A percentile compares a stretch with the other conserved stretches of the same genome.
phyloP scores from a whole-genome alignment of 2,888 invertebrate genomes.

The Chrysolina haemoptera region DNA sequence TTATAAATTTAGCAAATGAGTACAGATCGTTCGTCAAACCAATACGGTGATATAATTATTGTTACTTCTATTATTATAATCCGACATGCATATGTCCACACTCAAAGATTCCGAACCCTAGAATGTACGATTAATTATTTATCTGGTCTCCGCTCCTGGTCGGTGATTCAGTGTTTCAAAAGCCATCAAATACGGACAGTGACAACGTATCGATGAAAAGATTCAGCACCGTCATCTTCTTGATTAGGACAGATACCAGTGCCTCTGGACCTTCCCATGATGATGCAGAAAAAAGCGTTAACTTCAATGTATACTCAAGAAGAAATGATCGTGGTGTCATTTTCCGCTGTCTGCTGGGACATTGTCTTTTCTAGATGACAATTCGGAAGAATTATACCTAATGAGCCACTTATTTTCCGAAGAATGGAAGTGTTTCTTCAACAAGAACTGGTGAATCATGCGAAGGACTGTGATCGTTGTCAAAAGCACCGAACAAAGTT shows the following conservation, averaged over 20 bases:
- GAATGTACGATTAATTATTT: too few relatives aligned
- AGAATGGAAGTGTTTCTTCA: constrained; percentile 20
- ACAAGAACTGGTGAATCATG: too few relatives aligned
- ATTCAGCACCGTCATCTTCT: constrained; percentile 67
- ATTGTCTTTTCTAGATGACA: constrained; percentile 52
- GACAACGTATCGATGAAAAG: constrained; percentile 66
- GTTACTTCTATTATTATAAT: too few relatives aligned
- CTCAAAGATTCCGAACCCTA: too few relatives aligned
- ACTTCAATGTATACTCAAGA: constrained; percentile 56
- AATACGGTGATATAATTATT: too few relatives aligned
- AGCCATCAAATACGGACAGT: constrained; percentile 60
- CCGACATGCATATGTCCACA: too few relatives aligned
- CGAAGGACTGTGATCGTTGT: too few relatives aligned
- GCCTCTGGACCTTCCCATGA: constrained; percentile 68
- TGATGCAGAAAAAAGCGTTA: constrained; percentile 62
- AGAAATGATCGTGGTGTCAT: constrained; percentile 57
- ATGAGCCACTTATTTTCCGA: constrained; percentile 45
- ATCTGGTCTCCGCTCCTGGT: constrained; percentile 31
- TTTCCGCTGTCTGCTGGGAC: constrained; percentile 51
- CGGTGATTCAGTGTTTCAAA: constrained; percentile 47
- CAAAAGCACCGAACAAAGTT: too few relatives aligned
- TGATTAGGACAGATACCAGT: constrained; percentile 68
- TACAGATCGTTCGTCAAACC: too few relatives aligned
- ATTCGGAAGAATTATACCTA: constrained; percentile 53
- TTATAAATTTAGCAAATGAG: too few relatives aligned